Conservation (phyloP, 2,888 invertebrate species). For the Shargacucullia verbasci region DNA sequence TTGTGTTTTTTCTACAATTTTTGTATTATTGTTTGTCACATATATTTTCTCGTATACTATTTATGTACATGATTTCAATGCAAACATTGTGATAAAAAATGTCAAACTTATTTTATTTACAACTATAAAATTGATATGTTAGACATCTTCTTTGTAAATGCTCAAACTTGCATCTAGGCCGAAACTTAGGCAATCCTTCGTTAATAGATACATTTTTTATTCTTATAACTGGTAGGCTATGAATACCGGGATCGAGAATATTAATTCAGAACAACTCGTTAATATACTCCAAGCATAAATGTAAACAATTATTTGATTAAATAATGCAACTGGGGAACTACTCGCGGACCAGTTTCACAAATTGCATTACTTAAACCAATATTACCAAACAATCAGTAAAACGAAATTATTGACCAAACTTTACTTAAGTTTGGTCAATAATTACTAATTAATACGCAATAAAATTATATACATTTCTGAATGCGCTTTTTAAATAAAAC, state of each 20-base stretch:
- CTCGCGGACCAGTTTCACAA: background rate
- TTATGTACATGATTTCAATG: slow-evolving; percentile 45
- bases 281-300: background rate
- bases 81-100: slow-evolving; percentile 26
- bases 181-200: slow-evolving; percentile 10
- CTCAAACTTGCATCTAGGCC: slow-evolving; percentile 29
- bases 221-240: background rate
- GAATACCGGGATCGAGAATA: background rate
- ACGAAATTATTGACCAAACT: background rate
- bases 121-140: slow-evolving; percentile 70
- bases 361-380: too few relatives aligned
- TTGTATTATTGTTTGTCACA: slow-evolving; percentile 14
- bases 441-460: background rate
- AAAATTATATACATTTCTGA: background rate
- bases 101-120: slow-evolving; percentile 43
- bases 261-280: too few relatives aligned
- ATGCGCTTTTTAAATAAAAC: background rate
- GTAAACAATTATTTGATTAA: background rate
- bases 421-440: too few relatives aligned
- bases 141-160: slow-evolving; percentile 49
- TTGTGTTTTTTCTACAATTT: slow-evolving; percentile 6
- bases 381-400: too few relatives aligned
- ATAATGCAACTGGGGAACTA: background rate
- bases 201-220: background rate
- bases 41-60: slow-evolving; percentile 49